phyloP scores from a whole-genome alignment of 1,140 invertebrate species.

The Heterodera carotae region DNA sequence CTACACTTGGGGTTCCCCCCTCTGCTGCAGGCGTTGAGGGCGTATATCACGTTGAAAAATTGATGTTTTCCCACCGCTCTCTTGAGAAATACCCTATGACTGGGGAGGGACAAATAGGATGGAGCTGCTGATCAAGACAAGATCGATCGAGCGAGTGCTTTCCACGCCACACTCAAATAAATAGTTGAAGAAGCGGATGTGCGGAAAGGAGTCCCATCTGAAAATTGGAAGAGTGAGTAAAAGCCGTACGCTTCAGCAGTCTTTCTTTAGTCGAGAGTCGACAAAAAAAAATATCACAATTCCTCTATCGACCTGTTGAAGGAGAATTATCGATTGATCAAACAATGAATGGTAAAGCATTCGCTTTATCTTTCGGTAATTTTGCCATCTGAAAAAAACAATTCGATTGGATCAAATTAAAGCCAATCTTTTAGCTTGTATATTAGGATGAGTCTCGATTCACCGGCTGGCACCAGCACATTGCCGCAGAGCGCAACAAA shows the following conservation, averaged over 20 bases:
- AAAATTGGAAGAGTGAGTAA: neutral
- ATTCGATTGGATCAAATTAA: neutral
- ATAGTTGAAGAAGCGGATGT: too few relatives aligned
- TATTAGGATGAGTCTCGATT: conserved; percentile 27
- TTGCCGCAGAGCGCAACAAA: neutral
- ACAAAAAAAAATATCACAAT: neutral
- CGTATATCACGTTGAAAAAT: neutral
- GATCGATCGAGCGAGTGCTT: neutral
- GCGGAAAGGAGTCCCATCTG: neutral
- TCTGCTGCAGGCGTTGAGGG: too few relatives aligned
- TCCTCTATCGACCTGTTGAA: too few relatives aligned
- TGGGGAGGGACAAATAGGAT: neutral
- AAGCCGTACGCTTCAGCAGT: neutral
- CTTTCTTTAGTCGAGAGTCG: too few relatives aligned
- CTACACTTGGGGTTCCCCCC: too few relatives aligned
- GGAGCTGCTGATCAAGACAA: neutral
- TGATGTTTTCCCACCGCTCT: neutral
- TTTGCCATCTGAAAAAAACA: neutral
- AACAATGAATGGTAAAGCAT: neutral
- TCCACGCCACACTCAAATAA: neutral
- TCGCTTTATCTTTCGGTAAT: neutral
- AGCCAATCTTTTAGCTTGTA: neutral
- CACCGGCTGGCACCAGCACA: neutral
- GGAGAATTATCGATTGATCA: neutral
- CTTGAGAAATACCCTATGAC: neutral